These are phyloP conservation scores for Acanthornis magna DNA, from an alignment of 2,797 vertebrate species.

Conservation along the genomic window DNA sequence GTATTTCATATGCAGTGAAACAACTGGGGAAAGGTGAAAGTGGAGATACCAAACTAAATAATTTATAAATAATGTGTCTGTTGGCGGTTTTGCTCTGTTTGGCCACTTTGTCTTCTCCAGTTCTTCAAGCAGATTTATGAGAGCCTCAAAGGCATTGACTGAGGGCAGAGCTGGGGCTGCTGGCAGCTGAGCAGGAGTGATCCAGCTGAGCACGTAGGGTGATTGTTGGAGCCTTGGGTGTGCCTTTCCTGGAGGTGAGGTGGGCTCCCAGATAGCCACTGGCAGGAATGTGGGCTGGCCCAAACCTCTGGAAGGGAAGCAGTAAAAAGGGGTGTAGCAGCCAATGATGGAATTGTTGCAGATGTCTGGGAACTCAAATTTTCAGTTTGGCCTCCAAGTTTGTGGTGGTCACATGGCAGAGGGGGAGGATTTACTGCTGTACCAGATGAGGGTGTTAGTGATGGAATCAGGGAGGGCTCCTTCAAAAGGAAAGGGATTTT, in stretches of 20 bases:
- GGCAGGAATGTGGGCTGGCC: neutral
- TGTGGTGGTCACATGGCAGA: neutral
- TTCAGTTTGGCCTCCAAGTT: neutral
- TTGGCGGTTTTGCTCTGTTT: neutral
- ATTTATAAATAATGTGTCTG: rapidly evolving
- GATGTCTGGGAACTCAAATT: neutral
- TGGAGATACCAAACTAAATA: neutral
- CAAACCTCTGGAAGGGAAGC: constrained; percentile 18
- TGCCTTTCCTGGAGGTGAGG: constrained; percentile 52
- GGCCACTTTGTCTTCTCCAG: neutral
- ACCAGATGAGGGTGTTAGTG: neutral
- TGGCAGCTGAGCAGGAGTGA: neutral
- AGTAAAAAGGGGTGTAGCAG: constrained; percentile 43
- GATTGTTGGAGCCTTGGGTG: constrained; percentile 60
- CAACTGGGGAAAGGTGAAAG: neutral
- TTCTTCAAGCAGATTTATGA: neutral
- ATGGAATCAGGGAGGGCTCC: neutral
- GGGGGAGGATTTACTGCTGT: neutral
- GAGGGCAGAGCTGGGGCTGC: constrained; percentile 1
- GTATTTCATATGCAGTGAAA: neutral
- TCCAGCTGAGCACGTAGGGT: neutral
- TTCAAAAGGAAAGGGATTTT: neutral
- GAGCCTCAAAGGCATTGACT: neutral
- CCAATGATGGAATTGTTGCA: neutral
- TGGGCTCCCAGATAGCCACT: neutral